Conservation (phyloP, 2,888 invertebrate genomes). For the Stenchaetothrips biformis region DNA sequence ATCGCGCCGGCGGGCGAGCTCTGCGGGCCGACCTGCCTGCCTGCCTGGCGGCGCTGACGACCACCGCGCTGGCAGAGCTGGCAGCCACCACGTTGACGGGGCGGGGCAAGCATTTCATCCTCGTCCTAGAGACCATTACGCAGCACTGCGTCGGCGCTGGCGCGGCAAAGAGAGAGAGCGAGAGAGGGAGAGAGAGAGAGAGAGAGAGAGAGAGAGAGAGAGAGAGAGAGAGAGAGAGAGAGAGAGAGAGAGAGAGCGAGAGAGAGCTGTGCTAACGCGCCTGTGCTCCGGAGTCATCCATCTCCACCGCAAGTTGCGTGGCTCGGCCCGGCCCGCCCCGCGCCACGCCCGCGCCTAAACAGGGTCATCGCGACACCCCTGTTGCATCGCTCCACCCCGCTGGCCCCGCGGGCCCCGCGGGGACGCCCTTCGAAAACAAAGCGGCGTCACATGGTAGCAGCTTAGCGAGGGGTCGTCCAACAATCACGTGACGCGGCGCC, state of each 20-base stretch:
- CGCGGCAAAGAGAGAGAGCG: neutral
- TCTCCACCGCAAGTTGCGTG: too few relatives aligned
- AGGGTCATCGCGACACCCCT: too few relatives aligned
- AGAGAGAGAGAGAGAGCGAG: neutral
- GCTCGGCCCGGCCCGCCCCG: too few relatives aligned
- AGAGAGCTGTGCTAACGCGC: too few relatives aligned
- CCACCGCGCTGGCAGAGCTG: neutral
- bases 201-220: neutral
- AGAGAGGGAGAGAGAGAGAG: neutral
- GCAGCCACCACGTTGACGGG: neutral
- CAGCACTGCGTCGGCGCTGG: neutral
- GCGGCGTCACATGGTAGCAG: too few relatives aligned
- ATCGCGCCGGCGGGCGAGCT: neutral
- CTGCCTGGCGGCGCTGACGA: neutral
- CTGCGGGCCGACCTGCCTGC: neutral
- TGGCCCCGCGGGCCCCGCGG: too few relatives aligned
- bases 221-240: neutral
- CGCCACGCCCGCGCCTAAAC: too few relatives aligned
- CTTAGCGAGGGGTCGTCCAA: too few relatives aligned
- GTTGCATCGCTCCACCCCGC: too few relatives aligned
- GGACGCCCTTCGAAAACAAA: too few relatives aligned
- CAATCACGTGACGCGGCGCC: too few relatives aligned
- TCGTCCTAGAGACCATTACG: neutral
- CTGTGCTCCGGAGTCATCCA: too few relatives aligned
- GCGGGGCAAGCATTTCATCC: neutral